phyloP scores from a whole-genome alignment of 2,888 invertebrate genomes.

The Microctonus brassicae region DNA sequence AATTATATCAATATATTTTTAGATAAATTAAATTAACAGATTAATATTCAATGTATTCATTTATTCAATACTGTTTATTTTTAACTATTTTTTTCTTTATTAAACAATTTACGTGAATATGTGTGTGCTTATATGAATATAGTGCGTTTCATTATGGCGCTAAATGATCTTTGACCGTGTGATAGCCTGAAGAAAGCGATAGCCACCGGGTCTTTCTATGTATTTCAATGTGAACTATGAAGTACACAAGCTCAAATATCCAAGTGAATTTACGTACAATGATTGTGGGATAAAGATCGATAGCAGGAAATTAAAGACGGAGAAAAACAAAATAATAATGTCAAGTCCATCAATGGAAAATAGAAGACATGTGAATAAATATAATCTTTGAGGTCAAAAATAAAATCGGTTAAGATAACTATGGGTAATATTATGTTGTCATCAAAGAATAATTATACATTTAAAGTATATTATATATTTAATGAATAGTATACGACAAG shows the following conservation, averaged over 20 bases:
- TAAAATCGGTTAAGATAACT: background rate
- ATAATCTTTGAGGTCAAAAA: background rate
- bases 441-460: background rate
- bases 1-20: no score
- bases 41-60: no score
- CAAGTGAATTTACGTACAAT: slow-evolving; percentile 18
- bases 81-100: background rate
- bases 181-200: slow-evolving; percentile 61
- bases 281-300: slow-evolving; percentile 1
- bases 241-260: slow-evolving; percentile 31
- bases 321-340: background rate
- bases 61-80: background rate
- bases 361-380: background rate
- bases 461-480: slow-evolving; percentile 15
- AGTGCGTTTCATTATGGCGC: background rate
- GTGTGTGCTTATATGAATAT: slow-evolving; percentile 2
- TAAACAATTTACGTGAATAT: background rate
- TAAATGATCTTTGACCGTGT: slow-evolving; percentile 59
- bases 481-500: background rate
- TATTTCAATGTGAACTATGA: slow-evolving; percentile 48
- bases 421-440: slow-evolving; percentile 6
- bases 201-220: slow-evolving; percentile 48
- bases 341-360: background rate
- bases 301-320: background rate
- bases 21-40: no score